phyloP scores from a whole-genome alignment of 92 coral and sea anemone species.

The Phenganax subtilis region DNA sequence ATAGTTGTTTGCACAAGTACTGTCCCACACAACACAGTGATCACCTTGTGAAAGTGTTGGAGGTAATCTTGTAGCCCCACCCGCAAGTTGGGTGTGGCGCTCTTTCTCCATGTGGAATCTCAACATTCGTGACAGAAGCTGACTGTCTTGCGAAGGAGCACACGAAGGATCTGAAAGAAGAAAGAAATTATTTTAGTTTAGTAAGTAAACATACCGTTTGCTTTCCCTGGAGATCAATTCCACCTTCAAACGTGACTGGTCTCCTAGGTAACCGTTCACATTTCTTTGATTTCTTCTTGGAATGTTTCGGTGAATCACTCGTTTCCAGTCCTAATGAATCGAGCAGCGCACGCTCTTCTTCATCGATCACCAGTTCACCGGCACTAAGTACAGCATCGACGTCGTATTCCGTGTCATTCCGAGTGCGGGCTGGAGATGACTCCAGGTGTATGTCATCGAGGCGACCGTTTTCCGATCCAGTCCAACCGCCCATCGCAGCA shows the following conservation, averaged over 20 bases:
- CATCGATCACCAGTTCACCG: constrained; percentile 62
- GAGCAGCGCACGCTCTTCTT: constrained; percentile 88
- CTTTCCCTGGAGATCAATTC: no score
- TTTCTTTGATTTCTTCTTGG: background rate
- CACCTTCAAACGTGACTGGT: no score
- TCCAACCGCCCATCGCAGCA: background rate
- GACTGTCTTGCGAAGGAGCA: background rate
- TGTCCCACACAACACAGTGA: no score
- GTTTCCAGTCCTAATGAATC: constrained; percentile 51
- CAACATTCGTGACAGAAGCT: constrained; percentile 26
- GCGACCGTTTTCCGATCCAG: constrained; percentile 6
- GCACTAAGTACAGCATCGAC: constrained; percentile 39
- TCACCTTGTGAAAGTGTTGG: background rate
- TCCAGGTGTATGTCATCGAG: constrained; percentile 16
- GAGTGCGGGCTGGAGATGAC: constrained; percentile 2
- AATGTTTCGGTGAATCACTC: constrained; percentile 2
- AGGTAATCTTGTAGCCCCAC: background rate
- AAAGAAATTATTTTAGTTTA: background rate
- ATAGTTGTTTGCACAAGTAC: no score
- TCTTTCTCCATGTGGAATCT: constrained; percentile 8
- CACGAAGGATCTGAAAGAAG: background rate
- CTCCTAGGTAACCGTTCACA: background rate
- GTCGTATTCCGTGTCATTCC: constrained; percentile 34
- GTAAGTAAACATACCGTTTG: no score
- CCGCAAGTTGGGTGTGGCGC: constrained; percentile 6